phyloP scores from a whole-genome alignment of 2,113 vertebrate species.

The Poeciliopsis retropinna region DNA sequence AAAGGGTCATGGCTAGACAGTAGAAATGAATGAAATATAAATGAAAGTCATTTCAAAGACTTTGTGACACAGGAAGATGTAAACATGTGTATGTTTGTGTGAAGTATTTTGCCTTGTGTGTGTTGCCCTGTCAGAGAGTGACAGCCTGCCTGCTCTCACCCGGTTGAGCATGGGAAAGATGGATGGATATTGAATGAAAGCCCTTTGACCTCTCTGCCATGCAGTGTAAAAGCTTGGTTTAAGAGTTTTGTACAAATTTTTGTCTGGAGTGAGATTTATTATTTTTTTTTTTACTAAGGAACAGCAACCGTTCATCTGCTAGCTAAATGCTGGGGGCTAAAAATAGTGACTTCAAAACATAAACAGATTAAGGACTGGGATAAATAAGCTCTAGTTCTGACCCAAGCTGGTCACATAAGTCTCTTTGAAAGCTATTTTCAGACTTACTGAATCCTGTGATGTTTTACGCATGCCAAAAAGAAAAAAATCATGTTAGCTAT shows the following conservation, averaged over 20 bases:
- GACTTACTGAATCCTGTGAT: background rate
- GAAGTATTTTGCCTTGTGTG: too few species aligned
- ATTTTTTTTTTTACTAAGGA: background rate
- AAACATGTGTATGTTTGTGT: too few species aligned
- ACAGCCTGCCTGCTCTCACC: too few species aligned
- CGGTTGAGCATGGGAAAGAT: too few species aligned
- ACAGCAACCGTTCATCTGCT: background rate
- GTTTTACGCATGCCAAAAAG: background rate
- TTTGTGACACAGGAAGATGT: too few species aligned
- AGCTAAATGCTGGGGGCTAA: background rate
- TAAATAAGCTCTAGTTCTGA: constrained; percentile 30
- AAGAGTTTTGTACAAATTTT: background rate
- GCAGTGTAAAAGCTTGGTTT: background rate
- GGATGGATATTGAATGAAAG: background rate
- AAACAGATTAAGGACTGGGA: background rate
- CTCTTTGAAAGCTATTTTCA: constrained; percentile 40
- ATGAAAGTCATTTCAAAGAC: too few species aligned
- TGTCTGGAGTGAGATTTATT: background rate
- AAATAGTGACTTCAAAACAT: constrained; percentile 44
- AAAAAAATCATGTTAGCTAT: constrained; percentile 22
- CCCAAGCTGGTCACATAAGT: constrained; percentile 25
- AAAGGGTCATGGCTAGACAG: too few species aligned
- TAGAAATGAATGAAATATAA: too few species aligned
- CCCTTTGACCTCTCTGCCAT: background rate
- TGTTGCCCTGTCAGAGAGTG: too few species aligned